Percentiles rank a stretch among this genome's conserved stretches.
Conservation (phyloP, 2,113 vertebrate genomes). For the Corvus hawaiiensis region DNA sequence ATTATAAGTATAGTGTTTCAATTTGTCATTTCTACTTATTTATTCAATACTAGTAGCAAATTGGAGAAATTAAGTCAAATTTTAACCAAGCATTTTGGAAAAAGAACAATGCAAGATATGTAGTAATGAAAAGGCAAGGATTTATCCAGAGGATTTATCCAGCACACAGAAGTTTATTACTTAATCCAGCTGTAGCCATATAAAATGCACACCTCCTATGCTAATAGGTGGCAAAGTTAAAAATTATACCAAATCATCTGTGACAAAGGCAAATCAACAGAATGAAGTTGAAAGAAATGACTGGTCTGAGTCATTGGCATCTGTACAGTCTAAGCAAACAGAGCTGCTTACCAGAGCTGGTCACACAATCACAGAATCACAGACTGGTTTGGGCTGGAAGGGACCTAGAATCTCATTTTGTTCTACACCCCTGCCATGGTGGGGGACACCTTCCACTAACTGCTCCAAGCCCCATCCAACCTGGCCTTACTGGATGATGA, state of each 20-base stretch:
- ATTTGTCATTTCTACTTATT: slow-evolving; percentile 3
- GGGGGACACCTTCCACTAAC: background rate
- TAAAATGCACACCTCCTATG: background rate
- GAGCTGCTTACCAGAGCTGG: background rate
- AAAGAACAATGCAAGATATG: background rate
- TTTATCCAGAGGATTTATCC: background rate
- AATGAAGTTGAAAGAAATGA: background rate
- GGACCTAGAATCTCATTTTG: background rate
- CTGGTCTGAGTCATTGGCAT: background rate
- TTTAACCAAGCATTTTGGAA: background rate
- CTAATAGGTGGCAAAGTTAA: background rate
- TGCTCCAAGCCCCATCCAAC: background rate
- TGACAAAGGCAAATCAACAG: background rate
- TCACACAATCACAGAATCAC: background rate
- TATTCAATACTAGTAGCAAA: background rate
- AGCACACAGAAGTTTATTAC: background rate
- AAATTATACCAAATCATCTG: background rate
- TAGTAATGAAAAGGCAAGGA: background rate
- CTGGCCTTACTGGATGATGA: background rate
- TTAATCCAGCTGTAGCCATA: background rate
- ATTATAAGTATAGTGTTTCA: slow-evolving; percentile 16
- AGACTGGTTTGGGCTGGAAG: background rate
- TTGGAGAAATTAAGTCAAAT: background rate
- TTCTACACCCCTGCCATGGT: background rate
- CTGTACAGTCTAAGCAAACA: background rate